phyloP scores from a whole-genome alignment of 2,113 vertebrate species.

The Sebastes schlegelii region DNA sequence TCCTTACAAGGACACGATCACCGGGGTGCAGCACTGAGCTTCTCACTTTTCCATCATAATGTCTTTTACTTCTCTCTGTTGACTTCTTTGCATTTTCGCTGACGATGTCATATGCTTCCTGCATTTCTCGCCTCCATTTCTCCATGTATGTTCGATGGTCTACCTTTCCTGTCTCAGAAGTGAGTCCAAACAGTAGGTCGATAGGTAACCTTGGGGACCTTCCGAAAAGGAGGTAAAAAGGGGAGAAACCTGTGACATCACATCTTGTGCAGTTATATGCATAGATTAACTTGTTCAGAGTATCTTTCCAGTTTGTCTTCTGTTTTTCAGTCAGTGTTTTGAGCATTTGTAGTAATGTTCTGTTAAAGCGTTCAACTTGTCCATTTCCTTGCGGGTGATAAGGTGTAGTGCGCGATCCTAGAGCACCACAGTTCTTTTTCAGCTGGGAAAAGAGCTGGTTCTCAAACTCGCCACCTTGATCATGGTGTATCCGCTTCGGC shows the following conservation, averaged over 20 bases:
- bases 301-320: too few species aligned
- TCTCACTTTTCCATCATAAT: slow-evolving; percentile 1
- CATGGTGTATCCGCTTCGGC: too few species aligned
- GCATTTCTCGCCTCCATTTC: background rate
- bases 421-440: too few species aligned
- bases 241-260: background rate
- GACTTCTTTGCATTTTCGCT: background rate
- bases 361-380: too few species aligned
- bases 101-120: background rate
- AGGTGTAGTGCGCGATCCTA: too few species aligned
- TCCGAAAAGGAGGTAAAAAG: background rate
- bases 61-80: background rate
- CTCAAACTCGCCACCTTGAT: too few species aligned
- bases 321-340: too few species aligned
- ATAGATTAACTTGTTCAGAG: background rate
- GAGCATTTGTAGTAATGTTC: too few species aligned
- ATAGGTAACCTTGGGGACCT: background rate
- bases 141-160: background rate
- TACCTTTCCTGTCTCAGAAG: background rate
- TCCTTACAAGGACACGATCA: background rate
- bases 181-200: background rate
- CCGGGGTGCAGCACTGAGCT: slow-evolving; percentile 2
- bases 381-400: too few species aligned
- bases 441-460: too few species aligned
- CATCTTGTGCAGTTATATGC: background rate